Conservation (phyloP, 2,888 invertebrate genomes). For the Micropterix aruncella region DNA sequence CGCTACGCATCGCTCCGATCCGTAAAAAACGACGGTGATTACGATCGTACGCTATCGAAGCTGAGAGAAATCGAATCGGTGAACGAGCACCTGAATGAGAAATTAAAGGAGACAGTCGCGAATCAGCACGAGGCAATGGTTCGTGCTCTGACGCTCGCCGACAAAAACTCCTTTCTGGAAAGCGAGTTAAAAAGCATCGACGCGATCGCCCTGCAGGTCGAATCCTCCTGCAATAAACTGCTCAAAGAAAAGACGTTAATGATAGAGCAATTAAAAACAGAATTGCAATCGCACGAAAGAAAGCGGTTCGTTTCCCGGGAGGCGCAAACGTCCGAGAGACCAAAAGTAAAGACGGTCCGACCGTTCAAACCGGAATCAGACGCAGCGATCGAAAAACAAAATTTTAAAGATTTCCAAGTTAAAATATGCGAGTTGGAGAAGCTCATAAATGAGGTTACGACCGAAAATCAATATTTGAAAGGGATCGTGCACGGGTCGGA, state of each 20-base stretch:
- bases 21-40: not conserved
- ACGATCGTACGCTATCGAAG: constrained; percentile 39
- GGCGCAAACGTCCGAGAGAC: constrained; percentile 7
- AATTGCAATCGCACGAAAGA: constrained; percentile 34
- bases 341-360: constrained; percentile 10
- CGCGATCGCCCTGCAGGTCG: constrained; percentile 57
- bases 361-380: constrained; percentile 2
- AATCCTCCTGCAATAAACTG: constrained; percentile 59
- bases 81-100: constrained; percentile 34
- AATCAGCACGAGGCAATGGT: constrained; percentile 75
- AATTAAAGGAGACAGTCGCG: constrained; percentile 39
- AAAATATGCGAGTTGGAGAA: constrained; percentile 36
- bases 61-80: constrained; percentile 44
- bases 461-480: constrained; percentile 24
- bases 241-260: constrained; percentile 48
- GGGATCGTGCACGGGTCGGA: not conserved
- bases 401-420: constrained; percentile 25
- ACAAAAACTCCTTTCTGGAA: constrained; percentile 54
- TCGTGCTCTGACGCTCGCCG: constrained; percentile 56
- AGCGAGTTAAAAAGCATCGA: constrained; percentile 61
- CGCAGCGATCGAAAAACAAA: not conserved
- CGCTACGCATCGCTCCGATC: not conserved
- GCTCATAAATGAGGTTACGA: constrained; percentile 30
- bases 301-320: constrained; percentile 30
- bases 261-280: constrained; percentile 39